Evolutionary conservation across 1,140 invertebrate species (phyloP), one percentile per base, ranked within the genome.

Genomic region (Penaeus japonicus): DNA sequence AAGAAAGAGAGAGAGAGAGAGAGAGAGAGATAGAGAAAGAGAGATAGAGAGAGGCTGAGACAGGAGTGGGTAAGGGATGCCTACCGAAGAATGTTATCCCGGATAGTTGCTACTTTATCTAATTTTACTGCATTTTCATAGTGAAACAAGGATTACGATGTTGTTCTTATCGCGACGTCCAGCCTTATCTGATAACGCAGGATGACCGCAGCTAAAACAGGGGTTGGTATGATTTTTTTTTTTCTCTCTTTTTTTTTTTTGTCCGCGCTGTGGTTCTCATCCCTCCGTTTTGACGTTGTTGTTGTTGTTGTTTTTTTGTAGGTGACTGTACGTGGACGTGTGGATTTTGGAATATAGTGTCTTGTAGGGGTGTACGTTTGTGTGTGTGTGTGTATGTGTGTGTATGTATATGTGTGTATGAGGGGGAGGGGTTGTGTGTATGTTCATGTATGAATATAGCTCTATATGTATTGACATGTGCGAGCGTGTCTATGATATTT

Each of bases 81-180:
- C 78, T 85, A 70, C 85, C 22, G 78, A 81, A 62, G 78, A 87
- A 87, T 87, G 85, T 81, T 87, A 87, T 87, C 85, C 20, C 24
- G 78, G 53, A 55, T 27, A 78, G n/a, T 57, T 53, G 85, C 57
- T 80, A 70, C 57, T 70, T 81, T 87, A 87, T 80, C 85, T 57
- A 32, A 24, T 30, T 87, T 81, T 87, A 87, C 78, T 81, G 53
- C 85, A 87, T 87, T 87, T 87, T 87, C 85, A 87, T 87, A 81
- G 85, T 80, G 78, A 87, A 87, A 80, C 78, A 79, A 39, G 85
- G 77, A 87, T 87, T 62, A 87, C 55, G 70, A 30, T 87, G 85
- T 87, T 81, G 62, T 81, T 87, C 85, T 81, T 87, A 87, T 65
- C 85, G 22, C 65, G 78, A 81, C 85, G 77, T 80, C 55, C 22